Base-by-base conservation (phyloP, 2,888 invertebrate species). In the Neoscelio sp. region DNA sequence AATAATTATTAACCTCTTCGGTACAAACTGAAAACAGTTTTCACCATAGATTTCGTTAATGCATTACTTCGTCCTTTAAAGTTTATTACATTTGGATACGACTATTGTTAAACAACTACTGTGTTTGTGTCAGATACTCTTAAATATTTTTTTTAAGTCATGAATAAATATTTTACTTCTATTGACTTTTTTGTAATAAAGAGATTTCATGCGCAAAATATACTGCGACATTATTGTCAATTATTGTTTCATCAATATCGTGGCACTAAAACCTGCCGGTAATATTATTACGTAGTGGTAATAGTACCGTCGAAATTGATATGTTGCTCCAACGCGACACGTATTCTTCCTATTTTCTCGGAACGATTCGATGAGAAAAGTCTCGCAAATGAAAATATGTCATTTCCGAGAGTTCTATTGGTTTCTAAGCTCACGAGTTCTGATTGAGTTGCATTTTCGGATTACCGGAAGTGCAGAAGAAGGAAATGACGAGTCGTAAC, bases 391-490 rank as follows among this genome's bases (percentile, higher is more conserved):
- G 50, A 54, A 42, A 28, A 54, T 17, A 8, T 15, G 56, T 68
- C 56, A 46, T 68, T 68, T 68, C 48, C 56, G 26, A n/a, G 56
- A 8, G 7, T 38, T 33, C 35, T 40, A 52, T 42, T 26, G 50
- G 42, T 42, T 38, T 50, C 15, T 15, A 10, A 28, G 50, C 12
- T 8, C 10, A 33, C 52, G 17, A 10, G 42, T 42, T 17, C n/a
- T 70, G 68, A 48, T 68, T n/a, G 68, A 58, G 58, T 58, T 58
- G 68, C 50, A 48, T 40, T 58, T 58, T 58, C 30, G 38, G 68
- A 38, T 15, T 30, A 28, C 4, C 17, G 30, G 28, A 38, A 38
- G 12, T 18, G 30, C 7, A 8, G 12, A 3, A 1, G 8, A 46
- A 38, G 48, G 12, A 46, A 67, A 68, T 35, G 56, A 38, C 15